phyloP scores from a whole-genome alignment of 53 echinoderm and acorn worm genomes.

The Mesocentrotus franciscanus region DNA sequence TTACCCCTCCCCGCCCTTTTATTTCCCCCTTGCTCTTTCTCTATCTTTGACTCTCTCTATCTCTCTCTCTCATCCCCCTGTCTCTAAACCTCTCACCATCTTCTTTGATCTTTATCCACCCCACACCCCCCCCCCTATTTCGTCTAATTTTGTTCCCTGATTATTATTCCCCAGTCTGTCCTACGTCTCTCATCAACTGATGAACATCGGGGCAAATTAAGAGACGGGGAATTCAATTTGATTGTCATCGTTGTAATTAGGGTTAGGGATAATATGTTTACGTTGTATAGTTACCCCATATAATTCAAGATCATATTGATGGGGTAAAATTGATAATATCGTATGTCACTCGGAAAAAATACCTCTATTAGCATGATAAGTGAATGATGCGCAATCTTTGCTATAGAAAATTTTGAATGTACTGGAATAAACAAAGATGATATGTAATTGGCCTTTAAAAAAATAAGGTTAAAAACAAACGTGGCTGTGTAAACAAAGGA shows the following conservation, averaged over 20 bases:
- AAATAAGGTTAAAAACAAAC: neutral
- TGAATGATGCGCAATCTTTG: neutral
- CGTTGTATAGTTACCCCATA: neutral
- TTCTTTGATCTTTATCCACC: neutral
- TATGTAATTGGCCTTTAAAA: slow-evolving; percentile 1
- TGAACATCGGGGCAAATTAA: slow-evolving; percentile 28
- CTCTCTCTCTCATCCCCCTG: neutral
- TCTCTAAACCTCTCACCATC: neutral
- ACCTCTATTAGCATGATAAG: neutral
- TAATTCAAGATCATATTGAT: slow-evolving; percentile 19
- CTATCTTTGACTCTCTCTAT: neutral
- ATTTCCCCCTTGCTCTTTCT: too few species aligned
- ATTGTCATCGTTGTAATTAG: slow-evolving; percentile 47
- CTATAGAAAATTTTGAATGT: neutral
- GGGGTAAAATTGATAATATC: neutral
- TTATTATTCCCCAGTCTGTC: neutral
- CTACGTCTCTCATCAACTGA: slow-evolving; percentile 18
- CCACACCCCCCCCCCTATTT: neutral
- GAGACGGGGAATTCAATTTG: slow-evolving; percentile 45
- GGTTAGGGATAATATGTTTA: slow-evolving; percentile 52
- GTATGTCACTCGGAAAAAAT: neutral
- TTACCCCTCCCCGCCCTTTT: neutral
- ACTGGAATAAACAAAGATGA: neutral
- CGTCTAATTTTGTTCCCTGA: neutral
- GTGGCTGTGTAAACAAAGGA: neutral